Conservation (phyloP, 2,888 invertebrate species). For the Meloe dianella region DNA sequence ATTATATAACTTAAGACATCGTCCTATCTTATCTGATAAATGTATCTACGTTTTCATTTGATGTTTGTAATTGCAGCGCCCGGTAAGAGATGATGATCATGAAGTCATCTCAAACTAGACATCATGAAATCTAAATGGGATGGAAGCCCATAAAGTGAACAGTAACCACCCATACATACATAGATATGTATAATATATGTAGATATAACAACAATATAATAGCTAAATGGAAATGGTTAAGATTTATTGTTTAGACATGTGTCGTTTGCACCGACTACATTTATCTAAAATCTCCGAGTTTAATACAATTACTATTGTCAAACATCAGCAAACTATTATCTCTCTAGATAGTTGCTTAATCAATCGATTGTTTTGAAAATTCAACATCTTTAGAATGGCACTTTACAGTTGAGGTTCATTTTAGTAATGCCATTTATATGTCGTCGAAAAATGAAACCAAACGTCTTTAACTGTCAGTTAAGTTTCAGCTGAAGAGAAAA, state of each 20-base stretch:
- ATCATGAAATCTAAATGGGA: neutral
- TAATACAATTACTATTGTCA: constrained; percentile 1
- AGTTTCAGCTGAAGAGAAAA: neutral
- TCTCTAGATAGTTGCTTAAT: neutral
- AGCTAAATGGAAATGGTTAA: neutral
- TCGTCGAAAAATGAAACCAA: neutral
- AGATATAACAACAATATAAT: neutral
- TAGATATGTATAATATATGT: too few relatives aligned
- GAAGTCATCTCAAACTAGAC: neutral
- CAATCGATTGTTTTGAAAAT: neutral
- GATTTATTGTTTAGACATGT: constrained; percentile 7
- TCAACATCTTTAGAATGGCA: neutral
- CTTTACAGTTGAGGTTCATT: neutral
- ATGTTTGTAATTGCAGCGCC: constrained; percentile 10
- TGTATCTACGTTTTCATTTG: neutral
- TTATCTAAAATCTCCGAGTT: neutral
- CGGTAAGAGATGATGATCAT: constrained; percentile 5
- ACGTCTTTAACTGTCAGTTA: neutral
- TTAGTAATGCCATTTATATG: neutral
- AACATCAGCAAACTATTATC: neutral
- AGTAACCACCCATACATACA: neutral
- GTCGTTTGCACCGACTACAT: constrained; percentile 2
- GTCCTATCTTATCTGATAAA: neutral
- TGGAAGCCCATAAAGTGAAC: neutral
- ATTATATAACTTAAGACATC: constrained; percentile 1